phyloP scores from a whole-genome alignment of 2,888 invertebrate species.

The Melieria crassipennis region DNA sequence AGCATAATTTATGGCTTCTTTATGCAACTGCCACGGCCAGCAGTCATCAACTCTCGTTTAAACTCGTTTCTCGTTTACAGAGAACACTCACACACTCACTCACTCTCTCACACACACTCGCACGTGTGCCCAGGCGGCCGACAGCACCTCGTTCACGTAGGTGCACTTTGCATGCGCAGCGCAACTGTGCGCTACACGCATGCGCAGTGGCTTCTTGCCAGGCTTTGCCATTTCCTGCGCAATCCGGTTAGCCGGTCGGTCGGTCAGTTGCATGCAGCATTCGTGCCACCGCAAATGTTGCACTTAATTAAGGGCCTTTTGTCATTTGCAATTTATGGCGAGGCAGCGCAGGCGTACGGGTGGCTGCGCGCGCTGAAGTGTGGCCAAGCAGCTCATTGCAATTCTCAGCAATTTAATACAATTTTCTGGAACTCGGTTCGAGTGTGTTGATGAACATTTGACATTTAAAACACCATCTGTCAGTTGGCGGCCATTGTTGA shows the following conservation, averaged over 20 bases:
- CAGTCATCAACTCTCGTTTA: constrained; percentile 30
- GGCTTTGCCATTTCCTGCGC: background rate
- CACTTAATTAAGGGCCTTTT: constrained; percentile 37
- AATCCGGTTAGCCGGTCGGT: background rate
- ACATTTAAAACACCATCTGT: no score
- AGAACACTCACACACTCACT: background rate
- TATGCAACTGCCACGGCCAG: constrained; percentile 25
- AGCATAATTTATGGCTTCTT: constrained; percentile 45
- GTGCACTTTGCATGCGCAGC: constrained; percentile 3
- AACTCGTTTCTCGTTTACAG: constrained; percentile 34
- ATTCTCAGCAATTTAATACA: no score
- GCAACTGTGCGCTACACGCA: constrained; percentile 16
- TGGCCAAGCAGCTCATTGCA: no score
- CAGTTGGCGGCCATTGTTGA: no score
- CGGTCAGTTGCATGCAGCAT: constrained; percentile 15
- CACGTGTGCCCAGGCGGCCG: background rate
- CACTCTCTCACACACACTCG: no score
- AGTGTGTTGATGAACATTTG: no score
- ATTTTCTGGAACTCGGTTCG: no score
- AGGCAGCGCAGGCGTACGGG: constrained; percentile 14
- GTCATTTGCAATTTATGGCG: constrained; percentile 35
- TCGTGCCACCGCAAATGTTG: constrained; percentile 29
- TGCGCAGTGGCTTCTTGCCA: constrained; percentile 26
- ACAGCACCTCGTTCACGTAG: background rate
- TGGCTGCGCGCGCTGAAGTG: no score